These are phyloP conservation scores for Scelioninae gen. 1 DNA, from an alignment of 2,888 invertebrate genomes.

Conservation along the genomic window DNA sequence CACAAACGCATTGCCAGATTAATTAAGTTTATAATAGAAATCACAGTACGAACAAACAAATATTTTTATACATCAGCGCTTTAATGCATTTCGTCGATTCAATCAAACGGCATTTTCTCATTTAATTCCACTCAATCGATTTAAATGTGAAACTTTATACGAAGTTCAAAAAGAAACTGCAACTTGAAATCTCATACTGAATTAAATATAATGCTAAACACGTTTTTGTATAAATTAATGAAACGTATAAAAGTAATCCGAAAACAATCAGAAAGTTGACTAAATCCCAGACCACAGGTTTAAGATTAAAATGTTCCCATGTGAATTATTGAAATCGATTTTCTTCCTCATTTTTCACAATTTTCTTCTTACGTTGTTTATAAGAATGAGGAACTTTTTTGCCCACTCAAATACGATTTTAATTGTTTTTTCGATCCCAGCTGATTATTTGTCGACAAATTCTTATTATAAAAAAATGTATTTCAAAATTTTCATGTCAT, in stretches of 20 bases:
- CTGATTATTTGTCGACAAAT: constrained; percentile 24
- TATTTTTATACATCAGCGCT: constrained; percentile 12
- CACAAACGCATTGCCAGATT: constrained; percentile 26
- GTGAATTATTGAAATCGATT: constrained; percentile 65
- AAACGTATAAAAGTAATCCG: constrained; percentile 52
- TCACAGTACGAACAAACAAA: constrained; percentile 35
- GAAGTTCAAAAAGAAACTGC: constrained; percentile 27
- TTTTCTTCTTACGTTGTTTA: constrained; percentile 20
- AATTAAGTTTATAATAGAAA: constrained; percentile 52
- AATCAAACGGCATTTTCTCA: constrained; percentile 34
- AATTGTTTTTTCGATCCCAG: constrained; percentile 39
- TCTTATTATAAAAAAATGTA: constrained; percentile 26
- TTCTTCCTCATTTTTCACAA: constrained; percentile 37
- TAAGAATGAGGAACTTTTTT: constrained; percentile 32
- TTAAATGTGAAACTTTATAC: constrained; percentile 46
- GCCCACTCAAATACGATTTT: constrained; percentile 27
- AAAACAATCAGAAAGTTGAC: constrained; percentile 56
- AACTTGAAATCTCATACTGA: constrained; percentile 21
- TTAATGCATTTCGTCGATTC: constrained; percentile 19
- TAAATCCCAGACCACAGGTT: constrained; percentile 43
- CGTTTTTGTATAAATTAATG: constrained; percentile 52
- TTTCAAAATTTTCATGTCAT: no score
- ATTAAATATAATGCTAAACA: constrained; percentile 24
- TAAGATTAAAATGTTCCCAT: constrained; percentile 59
- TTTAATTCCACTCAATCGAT: constrained; percentile 42